Conservation (phyloP, 2,888 invertebrate genomes). For the Synanthedon andrenaeformis region DNA sequence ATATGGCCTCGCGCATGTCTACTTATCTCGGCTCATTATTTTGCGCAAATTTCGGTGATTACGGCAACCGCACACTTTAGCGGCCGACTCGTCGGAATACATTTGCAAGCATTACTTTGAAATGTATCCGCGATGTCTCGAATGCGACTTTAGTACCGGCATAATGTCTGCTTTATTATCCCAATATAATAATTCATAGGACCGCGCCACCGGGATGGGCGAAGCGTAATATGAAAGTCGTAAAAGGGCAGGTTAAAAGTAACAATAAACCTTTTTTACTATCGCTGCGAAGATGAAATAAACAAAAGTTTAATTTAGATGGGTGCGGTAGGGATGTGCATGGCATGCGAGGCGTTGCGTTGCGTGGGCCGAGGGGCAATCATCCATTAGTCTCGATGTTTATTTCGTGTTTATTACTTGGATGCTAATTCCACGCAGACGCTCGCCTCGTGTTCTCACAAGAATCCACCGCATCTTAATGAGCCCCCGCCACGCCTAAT, state of each 20-base stretch:
- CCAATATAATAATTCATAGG: not conserved
- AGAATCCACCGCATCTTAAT: constrained; percentile 30
- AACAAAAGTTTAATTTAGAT: constrained; percentile 39
- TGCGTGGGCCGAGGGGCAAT: constrained; percentile 21
- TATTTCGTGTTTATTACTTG: constrained; percentile 53
- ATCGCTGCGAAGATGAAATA: constrained; percentile 44
- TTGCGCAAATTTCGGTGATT: constrained; percentile 8
- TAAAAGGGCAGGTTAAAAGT: constrained; percentile 28
- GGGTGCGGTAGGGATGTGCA: constrained; percentile 8
- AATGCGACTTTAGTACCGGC: not conserved
- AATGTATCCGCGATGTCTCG: not conserved
- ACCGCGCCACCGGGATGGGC: constrained; percentile 15
- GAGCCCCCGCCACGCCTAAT: constrained; percentile 30
- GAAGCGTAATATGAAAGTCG: constrained; percentile 34
- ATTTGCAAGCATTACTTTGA: not conserved
- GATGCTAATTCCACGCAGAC: constrained; percentile 43
- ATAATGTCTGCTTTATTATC: not conserved
- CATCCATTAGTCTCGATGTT: constrained; percentile 62
- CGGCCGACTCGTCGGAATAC: constrained; percentile 7
- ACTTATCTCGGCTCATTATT: not conserved
- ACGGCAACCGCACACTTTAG: constrained; percentile 14
- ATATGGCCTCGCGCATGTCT: not conserved
- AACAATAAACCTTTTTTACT: constrained; percentile 50
- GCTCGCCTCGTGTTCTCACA: constrained; percentile 27
- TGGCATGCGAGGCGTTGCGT: constrained; percentile 9